Evolutionary conservation across 1,140 invertebrate genomes (phyloP), one percentile per base, ranked within the genome.

Genomic region (Venturia canescens): DNA sequence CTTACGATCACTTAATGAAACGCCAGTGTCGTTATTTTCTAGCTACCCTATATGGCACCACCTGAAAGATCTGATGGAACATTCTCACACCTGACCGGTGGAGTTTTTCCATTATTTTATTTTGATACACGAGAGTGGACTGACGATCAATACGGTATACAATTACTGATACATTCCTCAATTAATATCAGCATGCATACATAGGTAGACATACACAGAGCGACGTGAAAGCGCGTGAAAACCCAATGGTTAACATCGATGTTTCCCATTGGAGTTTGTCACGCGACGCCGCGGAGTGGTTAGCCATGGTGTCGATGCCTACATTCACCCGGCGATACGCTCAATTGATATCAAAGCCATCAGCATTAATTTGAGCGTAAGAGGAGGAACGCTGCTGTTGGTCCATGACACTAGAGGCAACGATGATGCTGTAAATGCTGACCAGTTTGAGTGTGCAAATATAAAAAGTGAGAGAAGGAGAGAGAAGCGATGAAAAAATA

Each of bases 341-440:
- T 66, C 78, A 78, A 86, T 87, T 87, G 84, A 85, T 86, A 84
- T 66, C 70, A 80, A 76, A 74, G 80, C 83, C 82, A 83, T 86
- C 81, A 82, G 81, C 86, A 87, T 87, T 86, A 84, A 86, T 87
- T 87, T 83, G 83, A 48, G 60, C 60, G 76, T 79, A 66, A 79
- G 63, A 44, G 38, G 50, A 63, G 60, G 66, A 13, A 69, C 79
- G 82, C 83, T 80, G 83, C 81, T 80, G 21, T 44, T 60, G 77
- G 18, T 34, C 38, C 53, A 34, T 79, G 38, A 79, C 9, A 84
- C 78, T 83, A 82, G 78, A 85, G 75, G 74, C 63, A 38, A 23
- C 21, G 78, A 72, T 29, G 66, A 23, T 13, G 21, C 2, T 79
- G 44, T 67, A 78, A 16, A n/a, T 44, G 60, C 53, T 60, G 27